Base-by-base conservation (phyloP, 2,113 vertebrate species). In the Scortum barcoo region DNA sequence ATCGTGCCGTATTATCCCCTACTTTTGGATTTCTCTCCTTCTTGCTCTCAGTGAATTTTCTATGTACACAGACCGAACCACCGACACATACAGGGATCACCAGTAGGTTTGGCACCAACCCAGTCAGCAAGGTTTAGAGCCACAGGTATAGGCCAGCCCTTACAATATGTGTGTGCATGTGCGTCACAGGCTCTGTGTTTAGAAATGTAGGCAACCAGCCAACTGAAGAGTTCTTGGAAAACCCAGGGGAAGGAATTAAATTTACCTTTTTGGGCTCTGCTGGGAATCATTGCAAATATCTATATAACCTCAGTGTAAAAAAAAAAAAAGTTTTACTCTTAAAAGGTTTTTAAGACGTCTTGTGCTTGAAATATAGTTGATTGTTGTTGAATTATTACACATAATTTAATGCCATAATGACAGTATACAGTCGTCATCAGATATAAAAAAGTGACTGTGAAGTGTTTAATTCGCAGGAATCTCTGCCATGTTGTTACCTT, bases 181-280 rank as follows among this genome's bases (percentile, higher is more conserved):
- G 90, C 80, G 72, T 93, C 92, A 94, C 78, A 67, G 63, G 13
- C 26, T 76, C 80, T 86, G 81, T 91, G 90, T 93, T 94, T 89
- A 93, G 89, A 93, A 90, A 91, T 88, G 85, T 86, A 78, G 92
- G 87, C 86, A 90, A 60, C 73, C 24, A 75, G 90, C 89, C 89
- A 94, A 78, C 44, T 19, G 1, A 44, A 66, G 57, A 80, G 80
- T 91, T 92, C 90, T 90, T 91, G 78, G 87, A 91, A 89, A 91
- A 85, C 86, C 68, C 58, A 71, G 14, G 48, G 70, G 65, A 76
- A 74, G 82, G 81, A 88, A 82, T 91, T 90, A 72, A 78, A 83
- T 83, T 83, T 33, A 60, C 62, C 67, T 65, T 68, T 67, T 62
- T 83, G 54, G 76, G 26, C 46, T 76, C 54, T 81, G 26, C 68